Evolutionary conservation across 2,888 invertebrate species (phyloP).

Genomic region (Chorisops tibialis): DNA sequence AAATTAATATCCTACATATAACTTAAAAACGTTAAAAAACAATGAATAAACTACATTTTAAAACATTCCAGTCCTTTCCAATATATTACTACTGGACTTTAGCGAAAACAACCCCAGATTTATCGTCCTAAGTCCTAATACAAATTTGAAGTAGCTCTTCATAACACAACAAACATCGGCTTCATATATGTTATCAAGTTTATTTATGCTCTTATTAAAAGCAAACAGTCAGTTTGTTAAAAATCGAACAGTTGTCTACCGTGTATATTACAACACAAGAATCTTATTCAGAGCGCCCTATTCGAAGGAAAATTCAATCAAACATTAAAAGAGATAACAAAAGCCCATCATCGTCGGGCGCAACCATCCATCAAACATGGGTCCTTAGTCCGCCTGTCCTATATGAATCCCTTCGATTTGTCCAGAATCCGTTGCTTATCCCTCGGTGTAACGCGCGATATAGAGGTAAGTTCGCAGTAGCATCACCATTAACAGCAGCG

Average conservation of each 20-base stretch:
- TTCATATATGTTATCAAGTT: too few relatives aligned
- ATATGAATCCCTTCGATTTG: not conserved
- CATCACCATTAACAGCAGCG: not conserved
- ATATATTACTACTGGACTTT: too few relatives aligned
- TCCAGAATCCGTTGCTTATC: not conserved
- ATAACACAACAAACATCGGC: too few relatives aligned
- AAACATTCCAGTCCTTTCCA: too few relatives aligned
- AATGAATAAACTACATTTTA: too few relatives aligned
- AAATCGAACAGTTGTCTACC: slow-evolving; percentile 33
- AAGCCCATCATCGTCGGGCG: slow-evolving; percentile 29
- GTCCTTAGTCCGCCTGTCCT: not conserved
- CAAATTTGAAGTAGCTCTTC: too few relatives aligned
- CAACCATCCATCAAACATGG: slow-evolving; percentile 31
- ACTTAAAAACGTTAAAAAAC: too few relatives aligned
- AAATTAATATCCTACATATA: too few relatives aligned
- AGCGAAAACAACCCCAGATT: too few relatives aligned
- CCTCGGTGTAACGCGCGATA: not conserved
- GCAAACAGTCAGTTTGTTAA: not conserved
- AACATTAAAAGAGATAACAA: slow-evolving; percentile 33
- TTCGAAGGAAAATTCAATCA: slow-evolving; percentile 30
- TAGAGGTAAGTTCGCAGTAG: not conserved
- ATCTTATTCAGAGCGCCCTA: slow-evolving; percentile 1
- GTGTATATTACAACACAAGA: slow-evolving; percentile 22
- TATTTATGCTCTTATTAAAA: too few relatives aligned
- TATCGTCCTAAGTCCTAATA: too few relatives aligned